Evolutionary conservation across 2,797 vertebrate genomes (phyloP).

Genomic region (Sorex maritimensis): DNA sequence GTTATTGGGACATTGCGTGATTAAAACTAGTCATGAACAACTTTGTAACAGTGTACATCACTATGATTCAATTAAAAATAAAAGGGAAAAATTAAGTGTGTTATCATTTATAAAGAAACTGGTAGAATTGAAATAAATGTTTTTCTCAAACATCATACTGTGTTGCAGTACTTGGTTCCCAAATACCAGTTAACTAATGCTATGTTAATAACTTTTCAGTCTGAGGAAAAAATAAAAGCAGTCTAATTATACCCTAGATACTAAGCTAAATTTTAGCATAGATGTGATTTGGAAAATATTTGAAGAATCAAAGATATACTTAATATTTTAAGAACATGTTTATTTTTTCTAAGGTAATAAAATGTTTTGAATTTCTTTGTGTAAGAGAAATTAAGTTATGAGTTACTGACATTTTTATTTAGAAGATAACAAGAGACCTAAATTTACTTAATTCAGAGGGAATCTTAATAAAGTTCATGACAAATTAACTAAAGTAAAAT

Average conservation of each 20-base stretch:
- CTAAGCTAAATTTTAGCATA: background rate
- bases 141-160: background rate
- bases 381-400: slow-evolving; percentile 51
- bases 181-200: no score
- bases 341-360: slow-evolving; percentile 26
- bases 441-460: slow-evolving; percentile 46
- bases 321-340: slow-evolving; percentile 28
- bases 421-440: slow-evolving; percentile 43
- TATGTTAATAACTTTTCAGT: background rate
- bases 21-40: background rate
- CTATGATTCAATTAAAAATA: no score
- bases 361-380: slow-evolving; percentile 36
- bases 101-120: background rate
- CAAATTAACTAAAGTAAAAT: slow-evolving; percentile 53
- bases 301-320: background rate
- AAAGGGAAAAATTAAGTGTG: background rate
- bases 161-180: no score
- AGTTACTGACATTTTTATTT: slow-evolving; percentile 59
- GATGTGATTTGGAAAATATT: slow-evolving; percentile 33
- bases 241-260: background rate
- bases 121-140: background rate
- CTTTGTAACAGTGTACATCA: background rate
- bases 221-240: background rate
- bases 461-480: slow-evolving; percentile 49
- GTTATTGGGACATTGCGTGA: no score